These are phyloP conservation scores for Cryptotermes secundus DNA, from an alignment of 1,140 invertebrate genomes.

Conservation along the genomic window DNA sequence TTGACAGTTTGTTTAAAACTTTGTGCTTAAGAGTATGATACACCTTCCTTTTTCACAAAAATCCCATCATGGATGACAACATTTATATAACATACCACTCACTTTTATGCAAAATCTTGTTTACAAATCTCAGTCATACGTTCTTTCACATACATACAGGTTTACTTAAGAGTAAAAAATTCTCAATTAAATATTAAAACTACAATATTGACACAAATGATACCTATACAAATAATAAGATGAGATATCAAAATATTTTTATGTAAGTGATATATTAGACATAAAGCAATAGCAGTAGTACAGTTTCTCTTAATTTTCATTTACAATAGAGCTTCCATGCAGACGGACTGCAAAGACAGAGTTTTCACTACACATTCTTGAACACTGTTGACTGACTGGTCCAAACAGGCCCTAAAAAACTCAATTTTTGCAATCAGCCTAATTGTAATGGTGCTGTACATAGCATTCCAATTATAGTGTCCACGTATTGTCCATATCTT, in stretches of 20 bases:
- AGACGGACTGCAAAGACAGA: conserved; percentile 28
- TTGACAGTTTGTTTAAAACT: background rate
- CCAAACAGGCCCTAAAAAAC: conserved; percentile 26
- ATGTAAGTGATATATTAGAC: background rate
- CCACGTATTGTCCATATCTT: background rate
- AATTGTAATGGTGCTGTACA: background rate
- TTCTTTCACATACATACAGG: background rate
- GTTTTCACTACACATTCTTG: conserved; percentile 10
- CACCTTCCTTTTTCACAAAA: background rate
- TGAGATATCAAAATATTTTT: conserved; percentile 20
- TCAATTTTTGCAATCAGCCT: conserved; percentile 30
- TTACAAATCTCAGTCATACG: background rate
- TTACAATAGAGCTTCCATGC: background rate
- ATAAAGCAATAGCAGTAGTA: background rate
- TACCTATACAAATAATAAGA: background rate
- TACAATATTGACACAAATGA: background rate
- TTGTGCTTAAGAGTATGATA: background rate
- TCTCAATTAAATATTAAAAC: conserved; percentile 24
- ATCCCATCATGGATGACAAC: background rate
- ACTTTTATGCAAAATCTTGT: background rate
- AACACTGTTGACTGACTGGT: background rate
- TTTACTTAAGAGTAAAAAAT: background rate
- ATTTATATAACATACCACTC: background rate
- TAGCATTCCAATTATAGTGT: background rate
- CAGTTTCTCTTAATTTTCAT: background rate